A percentile compares a stretch with the other conserved stretches of the same genome.
phyloP scores from a whole-genome alignment of 2,113 vertebrate genomes.

The Eretmochelys imbricata region DNA sequence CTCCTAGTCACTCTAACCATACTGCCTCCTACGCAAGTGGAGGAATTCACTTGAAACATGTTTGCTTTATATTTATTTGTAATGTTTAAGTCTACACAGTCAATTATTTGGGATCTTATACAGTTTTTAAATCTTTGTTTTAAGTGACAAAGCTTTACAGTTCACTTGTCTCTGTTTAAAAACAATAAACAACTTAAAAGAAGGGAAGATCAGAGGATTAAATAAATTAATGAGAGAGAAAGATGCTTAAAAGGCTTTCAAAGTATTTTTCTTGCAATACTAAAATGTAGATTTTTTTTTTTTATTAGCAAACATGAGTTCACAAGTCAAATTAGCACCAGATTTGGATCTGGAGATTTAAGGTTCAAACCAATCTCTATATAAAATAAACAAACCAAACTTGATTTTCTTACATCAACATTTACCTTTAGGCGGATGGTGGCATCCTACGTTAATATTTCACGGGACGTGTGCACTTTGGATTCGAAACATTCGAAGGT shows the following conservation, averaged over 20 bases:
- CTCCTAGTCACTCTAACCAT: rapidly evolving
- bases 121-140: conserved; percentile 61
- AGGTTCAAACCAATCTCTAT: not conserved
- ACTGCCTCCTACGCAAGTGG: not conserved
- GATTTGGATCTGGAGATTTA: not conserved
- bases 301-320: conserved; percentile 48
- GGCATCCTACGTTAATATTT: not conserved
- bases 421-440: not conserved
- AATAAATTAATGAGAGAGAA: conserved; percentile 73
- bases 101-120: conserved; percentile 64
- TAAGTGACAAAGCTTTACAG: conserved; percentile 65
- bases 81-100: conserved; percentile 18
- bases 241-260: conserved; percentile 72
- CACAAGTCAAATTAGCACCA: conserved; percentile 58
- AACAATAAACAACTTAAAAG: conserved; percentile 72
- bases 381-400: not conserved
- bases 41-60: conserved; percentile 10
- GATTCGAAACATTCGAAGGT: not conserved
- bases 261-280: conserved; percentile 63
- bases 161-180: conserved; percentile 68
- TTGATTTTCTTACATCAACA: not conserved
- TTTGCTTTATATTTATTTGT: not conserved
- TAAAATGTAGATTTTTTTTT: conserved; percentile 45
- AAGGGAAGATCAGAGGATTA: conserved; percentile 74
- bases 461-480: not conserved